Percentiles rank a stretch among this genome's conserved stretches.
Conservation (phyloP, 64 coral and sea anemone genomes). For the Cladopsammia gracilis region DNA sequence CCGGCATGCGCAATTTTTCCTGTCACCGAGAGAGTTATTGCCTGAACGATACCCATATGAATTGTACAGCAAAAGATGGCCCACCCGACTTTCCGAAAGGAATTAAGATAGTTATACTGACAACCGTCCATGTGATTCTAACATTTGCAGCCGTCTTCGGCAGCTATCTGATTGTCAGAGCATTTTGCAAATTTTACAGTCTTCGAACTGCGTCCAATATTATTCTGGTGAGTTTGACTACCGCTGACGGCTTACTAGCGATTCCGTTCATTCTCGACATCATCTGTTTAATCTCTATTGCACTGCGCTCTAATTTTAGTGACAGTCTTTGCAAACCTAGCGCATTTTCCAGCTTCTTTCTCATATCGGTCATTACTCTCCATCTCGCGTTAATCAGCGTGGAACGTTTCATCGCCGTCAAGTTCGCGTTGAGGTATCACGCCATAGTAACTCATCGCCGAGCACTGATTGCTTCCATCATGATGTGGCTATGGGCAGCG, state of each 20-base stretch:
- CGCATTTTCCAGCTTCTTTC: background rate
- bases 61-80: no score
- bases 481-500: background rate
- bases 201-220: constrained; percentile 34
- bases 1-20: no score
- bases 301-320: background rate
- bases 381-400: background rate
- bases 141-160: background rate
- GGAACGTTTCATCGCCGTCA: constrained; percentile 4
- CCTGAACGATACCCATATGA: no score
- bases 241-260: background rate
- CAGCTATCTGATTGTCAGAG: background rate
- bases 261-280: background rate
- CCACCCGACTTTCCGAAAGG: no score
- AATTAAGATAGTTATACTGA: no score
- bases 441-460: background rate
- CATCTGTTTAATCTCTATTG: background rate
- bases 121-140: no score
- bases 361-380: background rate
- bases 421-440: background rate
- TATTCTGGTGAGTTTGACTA: constrained; percentile 37
- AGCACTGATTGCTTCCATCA: background rate
- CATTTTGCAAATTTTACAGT: background rate
- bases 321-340: background rate
- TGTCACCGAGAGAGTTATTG: no score